These are phyloP conservation scores for Cuculus canorus DNA, from an alignment of 2,797 vertebrate genomes.

Conservation along the genomic window DNA sequence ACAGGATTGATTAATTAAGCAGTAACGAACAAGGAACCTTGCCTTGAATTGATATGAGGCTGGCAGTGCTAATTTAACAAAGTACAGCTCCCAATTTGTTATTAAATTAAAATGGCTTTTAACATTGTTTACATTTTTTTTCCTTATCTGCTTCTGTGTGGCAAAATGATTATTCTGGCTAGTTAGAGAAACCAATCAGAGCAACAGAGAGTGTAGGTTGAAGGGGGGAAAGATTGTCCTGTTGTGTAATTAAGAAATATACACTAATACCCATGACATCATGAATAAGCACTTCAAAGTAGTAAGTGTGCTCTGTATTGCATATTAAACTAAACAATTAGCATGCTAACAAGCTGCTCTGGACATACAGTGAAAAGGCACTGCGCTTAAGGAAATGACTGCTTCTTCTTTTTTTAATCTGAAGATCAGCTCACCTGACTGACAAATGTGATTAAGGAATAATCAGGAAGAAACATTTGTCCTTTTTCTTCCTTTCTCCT, in stretches of 20 bases:
- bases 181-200: slow-evolving; percentile 63
- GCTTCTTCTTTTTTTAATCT: neutral
- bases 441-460: slow-evolving; percentile 27
- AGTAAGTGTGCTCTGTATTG: slow-evolving; percentile 43
- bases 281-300: slow-evolving; percentile 67
- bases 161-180: slow-evolving; percentile 70
- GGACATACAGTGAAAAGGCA: slow-evolving; percentile 6
- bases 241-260: slow-evolving; percentile 71
- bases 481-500: neutral
- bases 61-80: slow-evolving; percentile 53
- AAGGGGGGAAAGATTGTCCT: neutral
- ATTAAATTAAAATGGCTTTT: slow-evolving; percentile 70
- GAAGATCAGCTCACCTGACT: slow-evolving; percentile 36
- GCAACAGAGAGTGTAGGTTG: slow-evolving; percentile 15
- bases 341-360: slow-evolving; percentile 45
- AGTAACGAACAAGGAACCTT: slow-evolving; percentile 60
- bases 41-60: slow-evolving; percentile 55
- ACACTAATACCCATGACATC: slow-evolving; percentile 54
- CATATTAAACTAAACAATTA: slow-evolving; percentile 60
- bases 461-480: neutral
- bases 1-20: slow-evolving; percentile 71
- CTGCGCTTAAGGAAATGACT: slow-evolving; percentile 6
- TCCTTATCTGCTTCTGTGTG: slow-evolving; percentile 35
- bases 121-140: slow-evolving; percentile 53
- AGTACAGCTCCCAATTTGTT: slow-evolving; percentile 65